Conservation (phyloP, 2,797 vertebrate species). For the Anguilla marmorata region DNA sequence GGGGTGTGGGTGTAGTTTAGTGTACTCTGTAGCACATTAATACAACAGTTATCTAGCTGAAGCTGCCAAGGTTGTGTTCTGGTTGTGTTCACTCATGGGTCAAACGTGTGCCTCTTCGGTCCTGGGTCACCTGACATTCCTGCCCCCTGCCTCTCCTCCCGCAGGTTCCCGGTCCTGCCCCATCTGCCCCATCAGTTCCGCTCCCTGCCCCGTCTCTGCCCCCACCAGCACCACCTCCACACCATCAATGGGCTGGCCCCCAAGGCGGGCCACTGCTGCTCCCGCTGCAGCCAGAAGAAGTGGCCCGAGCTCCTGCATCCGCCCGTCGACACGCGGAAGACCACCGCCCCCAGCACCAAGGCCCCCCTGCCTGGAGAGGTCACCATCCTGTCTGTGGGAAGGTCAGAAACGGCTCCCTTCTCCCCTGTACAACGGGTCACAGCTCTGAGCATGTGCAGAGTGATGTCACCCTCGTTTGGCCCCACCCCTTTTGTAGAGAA, state of each 20-base stretch:
- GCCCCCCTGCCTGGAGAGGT: conserved; percentile 64
- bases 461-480: background rate
- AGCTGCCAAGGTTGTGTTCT: background rate
- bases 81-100: background rate
- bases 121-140: background rate
- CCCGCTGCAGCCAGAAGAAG: conserved; percentile 89
- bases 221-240: conserved; percentile 89
- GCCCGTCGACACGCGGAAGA: conserved; percentile 56
- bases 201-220: conserved; percentile 75
- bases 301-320: conserved; percentile 82
- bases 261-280: conserved; percentile 76
- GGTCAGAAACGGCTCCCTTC: conserved; percentile 66
- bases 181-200: conserved; percentile 68
- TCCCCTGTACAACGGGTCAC: background rate
- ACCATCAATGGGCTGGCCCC: conserved; percentile 82
- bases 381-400: conserved; percentile 87
- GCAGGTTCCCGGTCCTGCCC: conserved; percentile 78
- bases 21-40: background rate
- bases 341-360: conserved; percentile 50
- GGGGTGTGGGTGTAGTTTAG: background rate
- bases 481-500: background rate
- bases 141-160: background rate
- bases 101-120: background rate
- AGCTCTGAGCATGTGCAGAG: background rate
- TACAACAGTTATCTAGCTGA: background rate